These are phyloP conservation scores for Scaptomyza montana DNA, from an alignment of 1,140 invertebrate species.

Conservation along the genomic window DNA sequence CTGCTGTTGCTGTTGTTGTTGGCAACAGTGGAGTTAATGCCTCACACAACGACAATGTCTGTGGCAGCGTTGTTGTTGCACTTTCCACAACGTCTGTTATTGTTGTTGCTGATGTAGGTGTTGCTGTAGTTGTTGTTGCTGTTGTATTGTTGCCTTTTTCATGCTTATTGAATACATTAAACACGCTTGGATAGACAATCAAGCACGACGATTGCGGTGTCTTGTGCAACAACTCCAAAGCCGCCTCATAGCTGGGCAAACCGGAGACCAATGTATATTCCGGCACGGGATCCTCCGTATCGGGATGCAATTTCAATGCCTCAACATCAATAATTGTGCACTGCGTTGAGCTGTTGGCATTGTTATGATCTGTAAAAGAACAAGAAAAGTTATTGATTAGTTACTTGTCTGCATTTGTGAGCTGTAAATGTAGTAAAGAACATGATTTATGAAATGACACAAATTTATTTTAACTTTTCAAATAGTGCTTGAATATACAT, in stretches of 20 bases:
- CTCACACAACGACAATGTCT: conserved; percentile 48
- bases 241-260: conserved; percentile 86
- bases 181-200: conserved; percentile 80
- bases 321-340: conserved; percentile 73
- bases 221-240: conserved; percentile 85
- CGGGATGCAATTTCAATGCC: conserved; percentile 71
- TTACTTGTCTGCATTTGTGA: background rate
- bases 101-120: conserved; percentile 19
- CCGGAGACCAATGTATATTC: conserved; percentile 87
- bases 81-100: conserved; percentile 5
- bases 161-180: conserved; percentile 78
- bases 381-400: conserved; percentile 44
- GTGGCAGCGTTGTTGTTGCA: conserved; percentile 22
- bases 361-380: conserved; percentile 64
- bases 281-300: conserved; percentile 85
- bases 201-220: conserved; percentile 72
- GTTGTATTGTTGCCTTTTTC: conserved; percentile 49
- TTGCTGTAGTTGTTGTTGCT: conserved; percentile 38
- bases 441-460: conserved; percentile 2
- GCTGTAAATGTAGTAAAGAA: no score
- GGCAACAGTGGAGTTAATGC: conserved; percentile 57
- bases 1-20: conserved; percentile 28
- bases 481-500: no score
- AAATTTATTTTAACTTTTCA: conserved; percentile 5
- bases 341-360: conserved; percentile 63